These are phyloP conservation scores for Hydrophis major DNA, from an alignment of 2,797 vertebrate genomes.

Conservation along the genomic window DNA sequence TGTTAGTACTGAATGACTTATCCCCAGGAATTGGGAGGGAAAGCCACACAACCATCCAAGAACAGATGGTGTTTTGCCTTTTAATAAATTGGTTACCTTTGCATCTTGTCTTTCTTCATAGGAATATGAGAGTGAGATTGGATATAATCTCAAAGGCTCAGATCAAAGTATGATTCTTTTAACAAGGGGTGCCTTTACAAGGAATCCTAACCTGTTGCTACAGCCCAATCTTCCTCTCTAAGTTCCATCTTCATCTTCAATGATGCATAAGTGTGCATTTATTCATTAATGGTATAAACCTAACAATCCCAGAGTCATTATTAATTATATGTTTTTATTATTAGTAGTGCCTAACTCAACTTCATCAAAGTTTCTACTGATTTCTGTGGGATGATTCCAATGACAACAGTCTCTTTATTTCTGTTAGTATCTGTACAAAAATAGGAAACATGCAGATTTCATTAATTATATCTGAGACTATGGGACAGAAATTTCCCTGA, in stretches of 20 bases:
- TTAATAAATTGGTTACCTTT: not conserved
- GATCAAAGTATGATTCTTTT: not conserved
- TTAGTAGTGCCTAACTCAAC: not conserved
- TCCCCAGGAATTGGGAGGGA: not conserved
- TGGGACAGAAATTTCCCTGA: constrained; percentile 16
- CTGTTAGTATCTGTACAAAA: constrained; percentile 12
- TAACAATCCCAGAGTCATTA: not conserved
- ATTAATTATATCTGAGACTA: constrained; percentile 31
- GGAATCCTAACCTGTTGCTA: not conserved
- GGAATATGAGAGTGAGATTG: not conserved
- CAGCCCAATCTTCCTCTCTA: not conserved
- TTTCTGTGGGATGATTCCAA: not conserved
- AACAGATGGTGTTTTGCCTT: not conserved
- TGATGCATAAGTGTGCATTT: not conserved
- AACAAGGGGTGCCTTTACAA: not conserved
- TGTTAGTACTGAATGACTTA: not conserved
- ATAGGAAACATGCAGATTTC: constrained; percentile 26
- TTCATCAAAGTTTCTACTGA: not conserved
- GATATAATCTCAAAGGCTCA: not conserved
- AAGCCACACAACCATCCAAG: not conserved
- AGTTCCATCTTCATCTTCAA: not conserved
- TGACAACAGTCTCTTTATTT: not conserved
- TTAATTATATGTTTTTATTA: constrained; percentile 1
- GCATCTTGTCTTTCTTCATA: not conserved
- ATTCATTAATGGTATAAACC: not conserved